Conservation (phyloP, 2,113 vertebrate genomes). For the Cyanistes caeruleus region DNA sequence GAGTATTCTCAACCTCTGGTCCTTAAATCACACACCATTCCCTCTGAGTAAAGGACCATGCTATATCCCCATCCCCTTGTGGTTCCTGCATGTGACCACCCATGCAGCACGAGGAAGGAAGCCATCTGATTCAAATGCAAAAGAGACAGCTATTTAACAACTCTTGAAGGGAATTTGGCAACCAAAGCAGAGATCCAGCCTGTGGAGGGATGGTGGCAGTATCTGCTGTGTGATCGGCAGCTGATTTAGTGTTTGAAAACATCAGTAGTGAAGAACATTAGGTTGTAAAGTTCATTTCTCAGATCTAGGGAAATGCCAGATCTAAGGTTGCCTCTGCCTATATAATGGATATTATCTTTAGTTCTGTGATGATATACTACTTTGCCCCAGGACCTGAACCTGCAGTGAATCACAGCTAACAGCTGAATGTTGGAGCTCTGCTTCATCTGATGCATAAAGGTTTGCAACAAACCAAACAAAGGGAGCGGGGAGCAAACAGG, state of each 20-base stretch:
- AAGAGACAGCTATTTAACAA: not conserved
- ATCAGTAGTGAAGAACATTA: not conserved
- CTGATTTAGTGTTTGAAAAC: slow-evolving; percentile 17
- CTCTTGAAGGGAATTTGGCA: not conserved
- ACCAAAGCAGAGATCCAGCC: not conserved
- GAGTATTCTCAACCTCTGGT: not conserved
- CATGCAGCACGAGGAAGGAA: not conserved
- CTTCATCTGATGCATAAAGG: not conserved
- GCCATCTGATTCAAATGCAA: not conserved
- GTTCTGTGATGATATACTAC: not conserved
- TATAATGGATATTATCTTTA: not conserved
- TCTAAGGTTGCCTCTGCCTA: not conserved
- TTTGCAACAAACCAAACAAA: not conserved
- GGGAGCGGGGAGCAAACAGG: not conserved
- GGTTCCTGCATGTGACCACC: not conserved
- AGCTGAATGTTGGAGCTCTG: not conserved
- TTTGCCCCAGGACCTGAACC: not conserved
- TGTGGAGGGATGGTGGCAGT: not conserved
- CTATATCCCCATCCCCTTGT: not conserved
- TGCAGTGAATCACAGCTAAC: not conserved
- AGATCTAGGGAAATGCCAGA: not conserved
- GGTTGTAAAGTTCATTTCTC: slow-evolving; percentile 10
- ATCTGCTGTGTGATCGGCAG: not conserved
- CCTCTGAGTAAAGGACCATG: not conserved
- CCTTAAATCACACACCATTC: not conserved